phyloP scores from a whole-genome alignment of 92 coral and sea anemone genomes.

The Phenganax subtilis region DNA sequence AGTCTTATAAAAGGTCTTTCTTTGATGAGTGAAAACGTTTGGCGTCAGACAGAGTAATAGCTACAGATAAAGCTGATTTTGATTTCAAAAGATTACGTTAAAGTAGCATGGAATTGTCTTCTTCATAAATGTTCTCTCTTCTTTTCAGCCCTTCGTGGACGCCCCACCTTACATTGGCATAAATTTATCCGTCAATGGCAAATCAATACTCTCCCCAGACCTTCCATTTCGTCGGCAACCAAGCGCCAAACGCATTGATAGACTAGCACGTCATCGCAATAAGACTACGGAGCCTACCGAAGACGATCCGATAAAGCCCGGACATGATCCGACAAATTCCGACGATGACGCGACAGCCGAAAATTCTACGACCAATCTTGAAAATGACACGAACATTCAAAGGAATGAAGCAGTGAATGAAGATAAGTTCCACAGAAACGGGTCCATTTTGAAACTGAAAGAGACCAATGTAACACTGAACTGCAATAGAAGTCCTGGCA shows the following conservation, averaged over 20 bases:
- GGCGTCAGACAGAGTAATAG: too few species aligned
- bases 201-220: conserved; percentile 54
- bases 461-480: conserved; percentile 17
- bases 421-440: conserved; percentile 3
- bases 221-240: conserved; percentile 20
- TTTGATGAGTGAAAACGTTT: background rate
- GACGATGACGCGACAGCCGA: conserved; percentile 26
- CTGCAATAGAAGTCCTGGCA: conserved; percentile 1
- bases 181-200: conserved; percentile 72
- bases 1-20: background rate
- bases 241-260: conserved; percentile 28
- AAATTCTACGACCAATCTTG: conserved; percentile 54
- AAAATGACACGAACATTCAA: conserved; percentile 45
- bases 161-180: conserved; percentile 97
- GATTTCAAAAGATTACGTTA: background rate
- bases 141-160: conserved; percentile 66
- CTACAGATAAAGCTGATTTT: too few species aligned
- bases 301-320: background rate
- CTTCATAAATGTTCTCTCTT: background rate
- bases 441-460: conserved; percentile 28
- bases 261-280: conserved; percentile 21
- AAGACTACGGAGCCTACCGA: conserved; percentile 28
- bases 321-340: conserved; percentile 5
- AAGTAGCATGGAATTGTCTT: background rate
- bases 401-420: conserved; percentile 42